Base-by-base conservation (phyloP, 2,888 invertebrate genomes). In the Seladonia tumulorum region DNA sequence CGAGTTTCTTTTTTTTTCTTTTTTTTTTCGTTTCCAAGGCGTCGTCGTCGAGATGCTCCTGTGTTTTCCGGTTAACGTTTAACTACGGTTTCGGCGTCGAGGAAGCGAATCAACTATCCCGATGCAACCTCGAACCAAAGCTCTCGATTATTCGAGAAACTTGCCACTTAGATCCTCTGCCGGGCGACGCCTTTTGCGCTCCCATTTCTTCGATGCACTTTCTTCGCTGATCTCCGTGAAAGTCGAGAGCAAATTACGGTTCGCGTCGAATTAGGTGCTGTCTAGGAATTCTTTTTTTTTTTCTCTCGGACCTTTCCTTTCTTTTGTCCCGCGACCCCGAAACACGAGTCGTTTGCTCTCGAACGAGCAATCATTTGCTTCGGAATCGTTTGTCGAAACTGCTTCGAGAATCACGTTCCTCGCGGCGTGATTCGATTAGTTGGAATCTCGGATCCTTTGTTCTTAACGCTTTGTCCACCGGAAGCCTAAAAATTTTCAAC, bases 181-280 rank as follows among this genome's bases (percentile, higher is more conserved):
- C 82, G 63, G 87, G 87, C 86, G 76, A 87, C 87, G 86, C 82
- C 87, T 87, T 81, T 86, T 81, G 84, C 87, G 87, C 84, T 88
- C 88, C 81, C 88, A 82, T 88, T 88, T 88, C 85, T 81, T 88
- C 85, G 88, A 68, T 87, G 87, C 85, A 88, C 88, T 88, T 88
- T 88, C 88, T 85, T 87, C 87, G 82, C 81, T 75, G 88, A 88
- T 88, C 87, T 88, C 80, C 78, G 88, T 88, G 87, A 88, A 88
- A 88, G 87, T 88, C 82, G 87, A 85, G 88, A 87, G 85, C 76
- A 80, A 85, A 87, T 87, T 87, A 87, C 88, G 80, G 45, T 82
- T 78, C 77, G 60, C 73, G 60, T 80, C 77, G 87, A 82, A 82
- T 78, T 88, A 82, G 82, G 84, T 12, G 29, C 29, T 18, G 66